These are phyloP conservation scores for Monomorium pharaonis DNA, from an alignment of 1,140 invertebrate species.

Conservation along the genomic window DNA sequence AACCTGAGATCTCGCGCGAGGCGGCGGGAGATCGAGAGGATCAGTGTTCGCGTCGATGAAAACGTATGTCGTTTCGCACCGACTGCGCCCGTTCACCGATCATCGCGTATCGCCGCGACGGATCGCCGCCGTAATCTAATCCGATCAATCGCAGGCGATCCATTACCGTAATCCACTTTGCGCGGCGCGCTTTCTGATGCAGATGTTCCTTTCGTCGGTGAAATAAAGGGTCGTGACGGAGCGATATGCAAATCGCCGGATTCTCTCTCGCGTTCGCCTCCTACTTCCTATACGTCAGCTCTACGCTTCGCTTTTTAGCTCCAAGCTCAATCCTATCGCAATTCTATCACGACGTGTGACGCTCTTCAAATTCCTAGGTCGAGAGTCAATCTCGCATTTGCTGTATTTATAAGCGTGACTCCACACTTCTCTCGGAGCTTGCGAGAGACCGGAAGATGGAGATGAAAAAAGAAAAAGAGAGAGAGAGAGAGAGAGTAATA, in stretches of 20 bases:
- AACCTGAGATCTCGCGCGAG: not conserved
- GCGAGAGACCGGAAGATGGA: not conserved
- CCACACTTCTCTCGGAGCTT: not conserved
- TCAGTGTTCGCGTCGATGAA: constrained; percentile 38
- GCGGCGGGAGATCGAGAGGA: not conserved
- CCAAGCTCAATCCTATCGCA: not conserved
- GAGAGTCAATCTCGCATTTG: not conserved
- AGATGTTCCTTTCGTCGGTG: constrained; percentile 61
- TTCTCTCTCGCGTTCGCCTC: not conserved
- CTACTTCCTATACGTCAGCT: not conserved
- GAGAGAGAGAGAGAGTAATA: not conserved
- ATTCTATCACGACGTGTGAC: not conserved
- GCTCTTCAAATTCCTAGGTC: not conserved
- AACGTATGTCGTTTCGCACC: constrained; percentile 77
- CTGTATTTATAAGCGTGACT: not conserved
- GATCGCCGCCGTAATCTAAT: constrained; percentile 67
- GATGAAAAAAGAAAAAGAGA: not conserved
- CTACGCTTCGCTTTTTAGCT: not conserved
- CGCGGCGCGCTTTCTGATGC: constrained; percentile 69
- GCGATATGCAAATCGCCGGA: constrained; percentile 74
- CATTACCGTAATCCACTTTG: constrained; percentile 82
- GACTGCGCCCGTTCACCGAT: constrained; percentile 66
- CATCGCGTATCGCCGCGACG: constrained; percentile 59
- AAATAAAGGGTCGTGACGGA: constrained; percentile 62
- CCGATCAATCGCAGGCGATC: constrained; percentile 73